Conservation (phyloP, 2,113 vertebrate species). For the Lagopus muta region DNA sequence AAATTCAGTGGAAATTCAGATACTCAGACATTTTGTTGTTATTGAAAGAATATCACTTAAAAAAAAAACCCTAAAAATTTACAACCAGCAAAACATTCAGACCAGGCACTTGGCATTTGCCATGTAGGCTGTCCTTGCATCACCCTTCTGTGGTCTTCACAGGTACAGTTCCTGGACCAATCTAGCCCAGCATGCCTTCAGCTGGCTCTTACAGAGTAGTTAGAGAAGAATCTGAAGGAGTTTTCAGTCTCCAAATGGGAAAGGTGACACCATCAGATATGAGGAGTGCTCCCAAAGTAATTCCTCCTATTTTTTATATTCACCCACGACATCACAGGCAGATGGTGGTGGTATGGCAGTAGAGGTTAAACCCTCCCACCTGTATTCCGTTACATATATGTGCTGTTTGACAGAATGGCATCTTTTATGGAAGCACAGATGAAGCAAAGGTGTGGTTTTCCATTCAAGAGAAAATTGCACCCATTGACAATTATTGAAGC, state of each 20-base stretch:
- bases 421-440: too few species aligned
- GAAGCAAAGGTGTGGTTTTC: too few species aligned
- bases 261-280: neutral
- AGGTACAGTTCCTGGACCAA: neutral
- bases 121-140: neutral
- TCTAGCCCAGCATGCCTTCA: neutral
- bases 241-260: neutral
- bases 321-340: too few species aligned
- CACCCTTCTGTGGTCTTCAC: rapidly evolving
- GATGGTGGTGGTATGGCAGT: too few species aligned
- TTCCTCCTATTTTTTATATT: too few species aligned
- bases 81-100: neutral
- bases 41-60: neutral
- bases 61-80: neutral
- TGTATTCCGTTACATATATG: too few species aligned
- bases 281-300: too few species aligned
- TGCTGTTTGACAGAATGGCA: too few species aligned
- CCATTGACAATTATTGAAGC: too few species aligned
- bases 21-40: neutral
- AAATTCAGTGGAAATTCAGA: neutral
- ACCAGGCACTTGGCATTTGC: neutral
- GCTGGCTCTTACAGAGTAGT: neutral
- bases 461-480: too few species aligned
- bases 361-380: too few species aligned
- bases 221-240: neutral